These are phyloP conservation scores for Sebastes glaucus DNA, from an alignment of 2,797 vertebrate species.

Conservation along the genomic window DNA sequence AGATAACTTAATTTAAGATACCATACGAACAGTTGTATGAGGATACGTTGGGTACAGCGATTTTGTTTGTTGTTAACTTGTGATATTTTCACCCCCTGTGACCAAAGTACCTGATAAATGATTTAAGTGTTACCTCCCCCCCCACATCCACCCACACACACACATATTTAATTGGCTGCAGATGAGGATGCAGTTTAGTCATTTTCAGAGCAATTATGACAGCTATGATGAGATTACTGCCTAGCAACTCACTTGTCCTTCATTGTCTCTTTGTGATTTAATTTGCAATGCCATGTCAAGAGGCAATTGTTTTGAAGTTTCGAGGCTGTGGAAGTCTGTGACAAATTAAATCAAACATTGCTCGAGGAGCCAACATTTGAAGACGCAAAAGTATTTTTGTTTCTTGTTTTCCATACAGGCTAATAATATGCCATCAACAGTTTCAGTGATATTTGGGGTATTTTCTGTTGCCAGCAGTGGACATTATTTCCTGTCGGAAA, in stretches of 20 bases:
- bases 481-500: background rate
- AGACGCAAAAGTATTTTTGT: background rate
- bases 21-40: background rate
- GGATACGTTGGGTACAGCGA: background rate
- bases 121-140: background rate
- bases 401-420: background rate
- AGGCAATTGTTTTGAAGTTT: slow-evolving; percentile 18
- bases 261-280: slow-evolving; percentile 45
- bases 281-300: slow-evolving; percentile 37
- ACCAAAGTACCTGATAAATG: background rate
- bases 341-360: slow-evolving; percentile 12
- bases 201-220: slow-evolving; percentile 36
- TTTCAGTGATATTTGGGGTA: background rate
- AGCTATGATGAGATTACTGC: slow-evolving; percentile 32
- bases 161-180: background rate
- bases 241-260: slow-evolving; percentile 30
- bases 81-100: background rate
- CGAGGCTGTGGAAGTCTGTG: background rate
- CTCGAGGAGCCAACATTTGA: background rate
- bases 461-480: background rate
- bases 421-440: background rate
- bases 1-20: background rate
- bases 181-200: slow-evolving; percentile 8
- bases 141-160: no score
- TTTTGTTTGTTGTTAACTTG: background rate